A percentile compares a stretch with the other conserved stretches of the same genome.
Evolutionary conservation across 2,888 invertebrate genomes (phyloP).

Genomic region (Phoenoteleia sp.): DNA sequence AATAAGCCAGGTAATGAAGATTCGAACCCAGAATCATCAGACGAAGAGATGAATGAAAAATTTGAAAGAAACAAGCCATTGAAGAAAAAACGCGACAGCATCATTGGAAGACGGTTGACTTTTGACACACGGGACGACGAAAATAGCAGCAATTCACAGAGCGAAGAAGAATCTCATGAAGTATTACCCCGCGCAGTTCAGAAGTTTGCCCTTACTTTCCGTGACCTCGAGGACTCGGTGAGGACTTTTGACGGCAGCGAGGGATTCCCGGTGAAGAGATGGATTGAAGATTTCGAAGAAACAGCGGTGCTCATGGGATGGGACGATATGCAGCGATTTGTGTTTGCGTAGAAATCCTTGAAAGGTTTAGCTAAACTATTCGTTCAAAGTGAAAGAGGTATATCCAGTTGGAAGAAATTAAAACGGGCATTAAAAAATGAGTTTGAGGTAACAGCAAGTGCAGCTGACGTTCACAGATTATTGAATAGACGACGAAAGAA

Average conservation of each 20-base stretch:
- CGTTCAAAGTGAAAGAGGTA: neutral
- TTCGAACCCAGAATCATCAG: neutral
- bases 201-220: constrained; percentile 35
- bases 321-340: constrained; percentile 17
- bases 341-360: constrained; percentile 43
- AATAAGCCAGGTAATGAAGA: neutral
- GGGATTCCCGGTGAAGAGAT: constrained; percentile 9
- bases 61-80: neutral
- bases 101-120: neutral
- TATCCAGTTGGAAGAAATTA: neutral
- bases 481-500: neutral
- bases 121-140: neutral
- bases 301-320: constrained; percentile 28
- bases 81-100: neutral
- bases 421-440: neutral
- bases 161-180: neutral
- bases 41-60: neutral
- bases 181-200: neutral
- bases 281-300: constrained; percentile 34
- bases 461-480: neutral
- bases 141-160: neutral
- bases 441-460: neutral
- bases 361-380: neutral
- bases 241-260: constrained; percentile 18
- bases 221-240: constrained; percentile 21